phyloP scores from a whole-genome alignment of 1,140 invertebrate genomes.

The Drosophila kepulauana region DNA sequence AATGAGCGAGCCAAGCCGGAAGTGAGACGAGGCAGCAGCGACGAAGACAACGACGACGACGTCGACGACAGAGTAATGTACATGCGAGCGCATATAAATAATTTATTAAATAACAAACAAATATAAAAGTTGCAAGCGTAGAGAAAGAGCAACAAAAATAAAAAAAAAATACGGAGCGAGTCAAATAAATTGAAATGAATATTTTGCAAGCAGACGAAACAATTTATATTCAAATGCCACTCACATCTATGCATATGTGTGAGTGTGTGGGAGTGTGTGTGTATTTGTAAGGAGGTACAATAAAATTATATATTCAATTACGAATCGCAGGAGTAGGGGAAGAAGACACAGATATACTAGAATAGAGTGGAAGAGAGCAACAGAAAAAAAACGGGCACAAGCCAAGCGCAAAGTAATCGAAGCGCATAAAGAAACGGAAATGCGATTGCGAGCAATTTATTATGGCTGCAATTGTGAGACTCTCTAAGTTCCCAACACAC shows the following conservation, averaged over 20 bases:
- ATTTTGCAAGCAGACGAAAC: constrained; percentile 80
- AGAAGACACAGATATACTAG: constrained; percentile 21
- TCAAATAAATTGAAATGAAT: constrained; percentile 83
- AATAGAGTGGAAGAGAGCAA: not conserved
- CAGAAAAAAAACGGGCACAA: constrained; percentile 66
- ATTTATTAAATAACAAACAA: constrained; percentile 75
- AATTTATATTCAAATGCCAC: constrained; percentile 83
- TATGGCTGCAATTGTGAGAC: constrained; percentile 71
- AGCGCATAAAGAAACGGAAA: constrained; percentile 83
- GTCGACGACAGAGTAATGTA: constrained; percentile 12
- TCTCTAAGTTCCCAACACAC: constrained; percentile 18
- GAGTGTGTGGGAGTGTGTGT: constrained; percentile 1
- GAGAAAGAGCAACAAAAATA: constrained; percentile 15
- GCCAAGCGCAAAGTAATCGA: constrained; percentile 78
- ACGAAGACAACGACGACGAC: constrained; percentile 1
- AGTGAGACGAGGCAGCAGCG: constrained; percentile 19
- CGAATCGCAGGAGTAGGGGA: constrained; percentile 20
- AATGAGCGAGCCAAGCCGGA: constrained; percentile 50
- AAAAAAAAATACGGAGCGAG: constrained; percentile 10
- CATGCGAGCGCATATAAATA: constrained; percentile 65
- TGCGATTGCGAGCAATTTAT: constrained; percentile 82
- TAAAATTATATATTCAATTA: constrained; percentile 84
- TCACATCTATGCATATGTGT: constrained; percentile 41
- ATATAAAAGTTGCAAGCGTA: constrained; percentile 28
- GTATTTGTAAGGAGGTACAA: constrained; percentile 48